Percentiles rank a stretch among this genome's conserved stretches.
These are phyloP conservation scores for Heliothis subflexa DNA, from an alignment of 1,140 invertebrate species.

Conservation along the genomic window DNA sequence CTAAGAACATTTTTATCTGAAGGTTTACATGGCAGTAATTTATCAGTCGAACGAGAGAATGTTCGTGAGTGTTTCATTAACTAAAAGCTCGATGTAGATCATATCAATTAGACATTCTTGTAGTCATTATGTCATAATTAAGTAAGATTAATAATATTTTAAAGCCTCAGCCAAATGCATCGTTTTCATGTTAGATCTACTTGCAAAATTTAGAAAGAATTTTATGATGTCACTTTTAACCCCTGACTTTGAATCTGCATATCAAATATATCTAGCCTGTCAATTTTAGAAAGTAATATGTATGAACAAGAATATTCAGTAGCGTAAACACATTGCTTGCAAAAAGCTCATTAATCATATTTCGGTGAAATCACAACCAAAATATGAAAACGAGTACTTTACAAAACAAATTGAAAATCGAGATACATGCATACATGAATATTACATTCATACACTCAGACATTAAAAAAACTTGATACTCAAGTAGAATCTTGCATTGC, in stretches of 20 bases:
- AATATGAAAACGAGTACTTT: constrained; percentile 3
- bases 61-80: not conserved
- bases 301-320: not conserved
- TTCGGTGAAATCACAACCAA: not conserved
- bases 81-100: not conserved
- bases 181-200: too few relatives aligned
- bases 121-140: too few relatives aligned
- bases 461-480: not conserved
- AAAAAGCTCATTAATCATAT: constrained; percentile 20
- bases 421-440: not conserved
- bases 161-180: too few relatives aligned
- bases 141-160: too few relatives aligned
- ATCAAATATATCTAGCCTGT: too few relatives aligned
- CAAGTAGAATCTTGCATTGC: not conserved
- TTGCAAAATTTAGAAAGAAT: not conserved
- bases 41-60: not conserved
- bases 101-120: too few relatives aligned
- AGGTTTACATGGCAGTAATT: not conserved
- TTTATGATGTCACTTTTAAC: not conserved
- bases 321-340: constrained; percentile 2
- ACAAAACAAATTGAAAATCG: constrained; percentile 2
- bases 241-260: not conserved
- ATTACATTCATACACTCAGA: too few relatives aligned
- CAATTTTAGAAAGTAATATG: constrained; percentile 2
- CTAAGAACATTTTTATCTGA: too few relatives aligned